Evolutionary conservation across 2,888 invertebrate genomes (phyloP).

Genomic region (Halictus ligatus): DNA sequence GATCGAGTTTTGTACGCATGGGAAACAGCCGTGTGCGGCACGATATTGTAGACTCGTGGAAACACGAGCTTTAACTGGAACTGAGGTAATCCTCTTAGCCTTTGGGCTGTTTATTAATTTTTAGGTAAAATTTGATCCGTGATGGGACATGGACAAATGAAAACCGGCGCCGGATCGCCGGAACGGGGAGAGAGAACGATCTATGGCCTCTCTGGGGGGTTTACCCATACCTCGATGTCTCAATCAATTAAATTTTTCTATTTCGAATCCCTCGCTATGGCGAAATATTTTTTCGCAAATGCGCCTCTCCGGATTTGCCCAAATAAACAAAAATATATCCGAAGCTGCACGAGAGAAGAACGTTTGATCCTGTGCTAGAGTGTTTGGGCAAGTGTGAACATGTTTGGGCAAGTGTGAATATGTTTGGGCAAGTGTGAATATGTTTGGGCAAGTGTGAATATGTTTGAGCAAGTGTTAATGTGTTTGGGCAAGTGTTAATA

Average conservation of each 20-base stretch:
- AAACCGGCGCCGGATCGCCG: background rate
- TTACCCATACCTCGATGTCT: background rate
- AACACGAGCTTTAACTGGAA: conserved; percentile 60
- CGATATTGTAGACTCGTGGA: conserved; percentile 39
- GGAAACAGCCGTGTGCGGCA: conserved; percentile 44
- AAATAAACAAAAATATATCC: background rate
- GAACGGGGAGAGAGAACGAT: background rate
- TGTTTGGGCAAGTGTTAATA: background rate
- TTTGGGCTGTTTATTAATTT: conserved; percentile 64
- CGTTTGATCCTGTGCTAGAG: background rate
- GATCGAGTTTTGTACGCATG: conserved; percentile 53
- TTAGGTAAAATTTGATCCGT: conserved; percentile 49
- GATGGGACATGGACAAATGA: conserved; percentile 20
- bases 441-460: too few relatives aligned
- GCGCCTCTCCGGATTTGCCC: background rate
- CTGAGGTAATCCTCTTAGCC: conserved; percentile 64
- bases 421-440: background rate
- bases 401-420: background rate
- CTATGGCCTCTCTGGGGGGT: background rate
- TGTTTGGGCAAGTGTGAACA: too few relatives aligned
- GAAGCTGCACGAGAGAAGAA: background rate
- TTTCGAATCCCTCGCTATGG: background rate
- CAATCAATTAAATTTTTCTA: background rate
- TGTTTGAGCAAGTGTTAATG: background rate
- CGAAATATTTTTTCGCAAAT: background rate